These are phyloP conservation scores for Chionomys nivalis DNA, from an alignment of 2,113 vertebrate genomes.

Conservation along the genomic window DNA sequence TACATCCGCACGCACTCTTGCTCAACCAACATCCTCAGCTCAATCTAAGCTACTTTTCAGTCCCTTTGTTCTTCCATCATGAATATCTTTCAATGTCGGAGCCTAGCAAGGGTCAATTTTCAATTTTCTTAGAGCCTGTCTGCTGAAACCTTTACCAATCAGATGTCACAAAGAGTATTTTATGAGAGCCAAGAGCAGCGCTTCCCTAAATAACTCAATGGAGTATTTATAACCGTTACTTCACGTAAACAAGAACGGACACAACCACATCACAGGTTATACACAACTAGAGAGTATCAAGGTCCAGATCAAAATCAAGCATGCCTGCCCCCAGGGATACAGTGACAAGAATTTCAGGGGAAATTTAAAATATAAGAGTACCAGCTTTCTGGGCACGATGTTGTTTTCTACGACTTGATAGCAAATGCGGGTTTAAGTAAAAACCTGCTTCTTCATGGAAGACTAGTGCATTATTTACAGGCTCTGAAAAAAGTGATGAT, in stretches of 20 bases:
- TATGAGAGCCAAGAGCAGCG: slow-evolving; percentile 45
- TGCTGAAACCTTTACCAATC: slow-evolving; percentile 17
- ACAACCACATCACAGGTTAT: slow-evolving; percentile 3
- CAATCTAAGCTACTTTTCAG: slow-evolving; percentile 50
- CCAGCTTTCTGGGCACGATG: neutral
- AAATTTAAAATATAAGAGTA: slow-evolving; percentile 61
- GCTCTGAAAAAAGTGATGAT: slow-evolving; percentile 19
- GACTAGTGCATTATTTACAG: slow-evolving; percentile 62
- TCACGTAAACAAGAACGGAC: slow-evolving; percentile 33
- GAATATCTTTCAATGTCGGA: slow-evolving; percentile 10
- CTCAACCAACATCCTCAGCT: neutral
- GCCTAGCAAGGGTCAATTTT: neutral
- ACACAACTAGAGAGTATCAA: neutral
- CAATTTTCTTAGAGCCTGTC: neutral
- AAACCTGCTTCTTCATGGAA: slow-evolving; percentile 55
- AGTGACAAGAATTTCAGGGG: slow-evolving; percentile 50
- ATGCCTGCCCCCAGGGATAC: neutral
- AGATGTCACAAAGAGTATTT: slow-evolving; percentile 23
- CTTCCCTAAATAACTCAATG: neutral
- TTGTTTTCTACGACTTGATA: slow-evolving; percentile 41
- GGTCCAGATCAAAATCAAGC: slow-evolving; percentile 18
- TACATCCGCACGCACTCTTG: neutral
- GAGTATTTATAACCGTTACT: neutral
- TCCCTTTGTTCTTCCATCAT: slow-evolving; percentile 18
- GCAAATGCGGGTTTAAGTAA: slow-evolving; percentile 57